Base-by-base conservation (phyloP, 2,888 invertebrate genomes). In the Cerastoderma edule region DNA sequence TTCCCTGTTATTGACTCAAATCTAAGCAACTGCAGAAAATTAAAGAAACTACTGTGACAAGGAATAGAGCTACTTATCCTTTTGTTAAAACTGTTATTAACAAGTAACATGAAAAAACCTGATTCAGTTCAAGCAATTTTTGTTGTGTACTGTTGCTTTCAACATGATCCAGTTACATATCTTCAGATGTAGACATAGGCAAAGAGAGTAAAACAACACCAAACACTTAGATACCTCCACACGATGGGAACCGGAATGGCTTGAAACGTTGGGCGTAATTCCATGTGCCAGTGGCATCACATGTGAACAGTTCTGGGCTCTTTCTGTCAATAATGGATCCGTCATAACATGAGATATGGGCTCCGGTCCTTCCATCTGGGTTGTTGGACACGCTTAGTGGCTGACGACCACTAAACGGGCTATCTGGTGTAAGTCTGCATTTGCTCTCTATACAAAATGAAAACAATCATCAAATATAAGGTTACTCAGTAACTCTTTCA, bases 271-370 rank as follows among this genome's bases (percentile, higher is more conserved):
- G 72, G 3, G 27, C 64, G 24, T 35, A 32, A 46, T 89, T 83
- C 99, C 99, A 99, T 93, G 97, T 97, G 48, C 99, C 99, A 95
- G 98, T 98, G 56, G 97, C 97, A 10, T 98, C 98, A 91, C 99
- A 99, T 0, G 98, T 98, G 92, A 98, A 99, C 94, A 99, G 98
- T 84, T 96, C 96, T 1, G 99, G 98, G 27, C 98, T 96, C 68
- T 63, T 24, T 27, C 85, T 33, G 56, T 83, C 85, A 28, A 78
- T 80, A 27, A n/a, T 46, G n/a, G 28, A n/a, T 4, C 33, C 27
- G 10, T 28, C 57, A 5, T 53, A 67, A 71, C 89, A 89, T 1
- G 46, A 30, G 4, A 83, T 77, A 6, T 46, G 70, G 60, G 87
- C 86, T 27, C 81, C 80, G 57, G 60, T 70, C 44, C 85, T 83